A percentile compares a stretch with the other conserved stretches of the same genome.
Conservation (phyloP, 2,888 invertebrate genomes). For the Lumbricus terrestris region DNA sequence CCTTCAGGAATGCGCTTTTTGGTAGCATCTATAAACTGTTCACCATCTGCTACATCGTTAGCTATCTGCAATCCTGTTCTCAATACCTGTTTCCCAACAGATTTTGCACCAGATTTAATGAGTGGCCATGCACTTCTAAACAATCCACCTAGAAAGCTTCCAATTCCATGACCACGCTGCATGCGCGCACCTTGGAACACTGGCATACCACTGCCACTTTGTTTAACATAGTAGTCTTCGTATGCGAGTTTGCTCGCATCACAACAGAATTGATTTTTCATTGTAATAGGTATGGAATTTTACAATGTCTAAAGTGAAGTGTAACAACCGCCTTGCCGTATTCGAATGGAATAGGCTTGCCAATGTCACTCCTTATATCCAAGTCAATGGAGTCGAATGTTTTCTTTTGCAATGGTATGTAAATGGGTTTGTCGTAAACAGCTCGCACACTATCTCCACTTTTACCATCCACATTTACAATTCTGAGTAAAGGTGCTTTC, state of each 20-base stretch:
- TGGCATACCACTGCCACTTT: too few relatives aligned
- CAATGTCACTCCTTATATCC: too few relatives aligned
- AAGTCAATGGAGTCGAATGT: too few relatives aligned
- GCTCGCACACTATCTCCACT: too few relatives aligned
- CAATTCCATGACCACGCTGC: background rate
- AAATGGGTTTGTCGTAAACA: too few relatives aligned
- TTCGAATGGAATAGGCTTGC: too few relatives aligned
- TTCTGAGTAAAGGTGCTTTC: too few relatives aligned
- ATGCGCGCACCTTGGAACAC: background rate
- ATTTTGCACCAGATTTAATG: background rate
- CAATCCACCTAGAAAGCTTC: background rate
- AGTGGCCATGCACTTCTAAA: background rate
- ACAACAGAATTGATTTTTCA: background rate
- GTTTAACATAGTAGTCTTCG: background rate
- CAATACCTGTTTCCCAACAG: too few relatives aligned
- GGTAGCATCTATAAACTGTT: background rate
- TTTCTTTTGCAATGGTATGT: too few relatives aligned
- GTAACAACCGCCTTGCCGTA: too few relatives aligned
- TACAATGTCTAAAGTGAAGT: too few relatives aligned
- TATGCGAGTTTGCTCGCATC: background rate
- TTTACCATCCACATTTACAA: too few relatives aligned
- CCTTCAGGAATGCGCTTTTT: background rate
- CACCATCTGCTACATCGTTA: background rate
- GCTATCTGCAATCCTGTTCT: background rate
- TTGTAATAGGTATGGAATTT: background rate